Percentiles rank a stretch among this genome's conserved stretches.
Evolutionary conservation across 1,140 invertebrate species (phyloP).

Genomic region (Hyphantria cunea): DNA sequence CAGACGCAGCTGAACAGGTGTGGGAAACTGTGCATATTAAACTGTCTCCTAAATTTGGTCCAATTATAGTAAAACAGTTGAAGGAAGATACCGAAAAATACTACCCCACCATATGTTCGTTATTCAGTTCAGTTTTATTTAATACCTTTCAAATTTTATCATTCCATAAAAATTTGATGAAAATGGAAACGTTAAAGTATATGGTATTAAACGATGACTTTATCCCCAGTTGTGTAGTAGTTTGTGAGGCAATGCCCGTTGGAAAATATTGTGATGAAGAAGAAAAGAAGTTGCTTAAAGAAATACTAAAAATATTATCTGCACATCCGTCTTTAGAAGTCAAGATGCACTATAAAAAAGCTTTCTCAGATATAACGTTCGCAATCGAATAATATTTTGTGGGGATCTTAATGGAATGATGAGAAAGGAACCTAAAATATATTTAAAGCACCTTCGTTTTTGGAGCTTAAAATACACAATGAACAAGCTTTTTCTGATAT

Average conservation of each 20-base stretch:
- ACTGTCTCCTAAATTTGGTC: constrained; percentile 26
- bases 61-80: constrained; percentile 36
- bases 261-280: constrained; percentile 9
- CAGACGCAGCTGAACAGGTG: neutral
- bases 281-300: constrained; percentile 5
- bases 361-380: no score
- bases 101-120: constrained; percentile 42
- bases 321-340: constrained; percentile 47
- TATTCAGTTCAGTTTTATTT: constrained; percentile 34
- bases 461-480: no score
- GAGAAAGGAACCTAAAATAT: no score
- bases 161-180: constrained; percentile 2
- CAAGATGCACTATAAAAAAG: constrained; percentile 40
- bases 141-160: constrained; percentile 20
- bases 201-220: constrained; percentile 37
- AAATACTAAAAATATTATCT: constrained; percentile 39
- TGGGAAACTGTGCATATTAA: constrained; percentile 8
- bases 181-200: constrained; percentile 28
- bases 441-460: no score
- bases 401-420: no score
- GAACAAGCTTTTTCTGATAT: no score
- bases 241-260: neutral
- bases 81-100: constrained; percentile 41
- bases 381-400: no score
- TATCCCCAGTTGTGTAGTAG: constrained; percentile 16